phyloP scores from a whole-genome alignment of 2,888 invertebrate species.

The Pediacus dermestoides region DNA sequence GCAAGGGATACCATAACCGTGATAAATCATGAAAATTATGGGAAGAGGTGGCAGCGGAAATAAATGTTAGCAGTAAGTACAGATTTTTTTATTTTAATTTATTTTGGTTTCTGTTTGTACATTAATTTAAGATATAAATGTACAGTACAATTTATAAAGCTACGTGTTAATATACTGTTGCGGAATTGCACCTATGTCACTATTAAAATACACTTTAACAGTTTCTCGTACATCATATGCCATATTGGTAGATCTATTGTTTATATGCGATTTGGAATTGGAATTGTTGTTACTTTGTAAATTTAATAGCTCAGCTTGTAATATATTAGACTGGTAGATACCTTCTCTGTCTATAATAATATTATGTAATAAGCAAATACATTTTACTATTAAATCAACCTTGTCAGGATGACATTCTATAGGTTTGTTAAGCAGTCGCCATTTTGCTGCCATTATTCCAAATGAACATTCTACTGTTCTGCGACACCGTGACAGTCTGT shows the following conservation, averaged over 20 bases:
- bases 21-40: no score
- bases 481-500: conserved; percentile 11
- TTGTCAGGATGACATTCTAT: conserved; percentile 18
- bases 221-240: conserved; percentile 13
- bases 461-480: conserved; percentile 14
- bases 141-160: conserved; percentile 10
- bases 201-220: conserved; percentile 15
- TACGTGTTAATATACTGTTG: conserved; percentile 13
- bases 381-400: conserved; percentile 18
- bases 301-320: conserved; percentile 11
- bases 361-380: conserved; percentile 16
- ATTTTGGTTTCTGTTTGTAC: no score
- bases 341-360: conserved; percentile 18
- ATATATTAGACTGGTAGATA: conserved; percentile 9
- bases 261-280: conserved; percentile 9
- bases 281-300: conserved; percentile 11
- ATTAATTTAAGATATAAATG: conserved; percentile 9
- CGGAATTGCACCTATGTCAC: conserved; percentile 12
- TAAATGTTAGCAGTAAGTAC: no score
- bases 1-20: no score
- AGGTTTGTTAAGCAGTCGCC: conserved; percentile 18
- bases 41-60: no score
- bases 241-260: conserved; percentile 11
- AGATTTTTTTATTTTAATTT: no score
- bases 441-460: conserved; percentile 20